Conservation (phyloP, 1,140 invertebrate genomes). For the Drosophila watanabei region DNA sequence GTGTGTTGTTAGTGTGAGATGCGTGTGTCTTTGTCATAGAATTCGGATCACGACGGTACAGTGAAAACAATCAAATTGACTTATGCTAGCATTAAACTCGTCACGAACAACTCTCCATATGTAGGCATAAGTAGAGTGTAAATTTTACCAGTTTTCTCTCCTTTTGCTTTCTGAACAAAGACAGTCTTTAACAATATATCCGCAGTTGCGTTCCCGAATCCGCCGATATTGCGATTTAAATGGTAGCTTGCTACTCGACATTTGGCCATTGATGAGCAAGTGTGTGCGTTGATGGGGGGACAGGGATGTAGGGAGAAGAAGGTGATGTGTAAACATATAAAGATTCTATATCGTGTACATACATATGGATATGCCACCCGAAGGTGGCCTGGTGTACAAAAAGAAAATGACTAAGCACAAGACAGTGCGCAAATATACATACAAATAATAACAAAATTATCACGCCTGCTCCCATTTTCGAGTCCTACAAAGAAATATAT, state of each 20-base stretch:
- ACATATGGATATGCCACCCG: slow-evolving; percentile 4
- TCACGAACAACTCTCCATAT: slow-evolving; percentile 30
- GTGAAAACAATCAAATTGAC: slow-evolving; percentile 44
- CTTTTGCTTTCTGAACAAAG: slow-evolving; percentile 69
- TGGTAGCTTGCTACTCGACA: slow-evolving; percentile 56
- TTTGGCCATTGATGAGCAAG: slow-evolving; percentile 71
- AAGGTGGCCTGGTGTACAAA: slow-evolving; percentile 20
- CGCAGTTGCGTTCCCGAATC: slow-evolving; percentile 31
- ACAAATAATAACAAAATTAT: slow-evolving; percentile 64
- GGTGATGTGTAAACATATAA: slow-evolving; percentile 16
- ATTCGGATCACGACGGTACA: slow-evolving; percentile 45
- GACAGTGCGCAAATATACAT: slow-evolving; percentile 38
- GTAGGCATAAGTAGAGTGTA: slow-evolving; percentile 36
- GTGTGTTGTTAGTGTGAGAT: slow-evolving; percentile 39
- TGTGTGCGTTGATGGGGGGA: slow-evolving; percentile 56
- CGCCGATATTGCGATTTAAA: slow-evolving; percentile 45
- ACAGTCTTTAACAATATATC: slow-evolving; percentile 74
- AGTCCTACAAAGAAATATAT: slow-evolving; percentile 4
- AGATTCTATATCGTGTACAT: slow-evolving; percentile 24
- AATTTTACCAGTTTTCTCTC: slow-evolving; percentile 32
- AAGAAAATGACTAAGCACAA: slow-evolving; percentile 63
- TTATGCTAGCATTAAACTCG: slow-evolving; percentile 49
- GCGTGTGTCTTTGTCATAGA: slow-evolving; percentile 58
- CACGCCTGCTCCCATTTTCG: slow-evolving; percentile 12
- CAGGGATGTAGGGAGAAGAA: slow-evolving; percentile 10